Evolutionary conservation across 2,888 invertebrate genomes (phyloP).

Genomic region (Epinotia bilunana): DNA sequence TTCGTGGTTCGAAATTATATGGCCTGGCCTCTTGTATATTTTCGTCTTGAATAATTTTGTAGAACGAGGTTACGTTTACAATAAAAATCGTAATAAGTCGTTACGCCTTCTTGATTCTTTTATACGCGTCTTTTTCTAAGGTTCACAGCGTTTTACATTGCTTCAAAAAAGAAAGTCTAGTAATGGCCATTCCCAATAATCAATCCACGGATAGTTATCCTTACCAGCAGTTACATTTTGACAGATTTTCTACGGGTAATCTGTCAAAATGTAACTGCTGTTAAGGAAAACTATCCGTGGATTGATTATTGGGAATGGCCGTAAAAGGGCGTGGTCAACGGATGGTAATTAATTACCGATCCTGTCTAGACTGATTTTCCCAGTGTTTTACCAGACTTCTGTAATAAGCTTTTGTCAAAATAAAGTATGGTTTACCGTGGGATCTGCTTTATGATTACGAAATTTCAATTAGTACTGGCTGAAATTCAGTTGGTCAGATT

Average conservation of each 20-base stretch:
- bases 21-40: background rate
- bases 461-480: background rate
- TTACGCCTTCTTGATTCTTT: conserved; percentile 33
- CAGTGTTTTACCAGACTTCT: background rate
- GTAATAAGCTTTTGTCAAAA: no score
- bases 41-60: conserved; percentile 30
- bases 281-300: no score
- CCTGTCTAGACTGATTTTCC: conserved; percentile 3
- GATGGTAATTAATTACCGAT: background rate
- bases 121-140: conserved; percentile 38
- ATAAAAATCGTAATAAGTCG: conserved; percentile 38
- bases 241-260: no score
- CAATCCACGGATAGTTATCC: no score
- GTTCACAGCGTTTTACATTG: conserved; percentile 9
- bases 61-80: conserved; percentile 36
- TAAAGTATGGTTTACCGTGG: no score
- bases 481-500: background rate
- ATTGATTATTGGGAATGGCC: no score
- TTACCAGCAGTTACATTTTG: no score
- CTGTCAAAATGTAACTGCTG: no score
- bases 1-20: conserved; percentile 4
- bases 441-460: background rate
- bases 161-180: background rate
- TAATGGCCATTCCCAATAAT: no score
- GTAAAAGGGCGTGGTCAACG: conserved; percentile 14